Base-by-base conservation (phyloP, 2,797 vertebrate species). In the Glyptemys insculpta region DNA sequence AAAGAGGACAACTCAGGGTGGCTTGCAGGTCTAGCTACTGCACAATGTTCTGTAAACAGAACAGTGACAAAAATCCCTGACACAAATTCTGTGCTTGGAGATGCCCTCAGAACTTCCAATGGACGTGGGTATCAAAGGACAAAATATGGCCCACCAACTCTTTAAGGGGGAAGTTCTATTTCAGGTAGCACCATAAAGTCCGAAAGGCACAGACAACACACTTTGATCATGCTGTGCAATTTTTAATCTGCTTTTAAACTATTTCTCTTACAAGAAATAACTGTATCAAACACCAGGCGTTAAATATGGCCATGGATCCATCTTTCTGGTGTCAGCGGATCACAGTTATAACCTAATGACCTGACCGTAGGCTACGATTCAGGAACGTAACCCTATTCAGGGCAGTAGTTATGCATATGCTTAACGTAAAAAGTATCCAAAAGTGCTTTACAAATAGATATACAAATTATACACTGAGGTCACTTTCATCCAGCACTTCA, bases 141-240 rank as follows among this genome's bases (percentile, higher is more conserved):
- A 83, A 54, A 72, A 85, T 8, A 19, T 68, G 65, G 65, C n/a
- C 18, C n/a, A n/a, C 34, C n/a, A 21, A 11, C 34, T 9, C n/a
- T 68, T 68, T 21, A 10, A 34, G 3, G 29, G 31, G 31, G 1
- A 59, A 19, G n/a, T 31, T 95, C 86, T 27, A 0, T 0, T 44
- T 76, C 85, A 27, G 41, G 25, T 1, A 0, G 21, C 86, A 47
- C 83, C 56, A 84, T 25, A 50, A 10, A 49, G 1, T 1, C 0
- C 41, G 37, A 85, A 52, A 4, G 6, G 29, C 10, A 27, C 44
- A 41, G 25, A 12, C 8, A 88, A 41, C n/a, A 90, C 31, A 68
- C 25, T 27, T 29, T 2, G 0, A 50, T 8, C 3, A 2, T 4
- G 11, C 14, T 44, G 41, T 5, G 0, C 0, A 6, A n/a, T 37